These are phyloP conservation scores for Coregonus suidteri DNA, from an alignment of 2,797 vertebrate genomes.

Conservation along the genomic window DNA sequence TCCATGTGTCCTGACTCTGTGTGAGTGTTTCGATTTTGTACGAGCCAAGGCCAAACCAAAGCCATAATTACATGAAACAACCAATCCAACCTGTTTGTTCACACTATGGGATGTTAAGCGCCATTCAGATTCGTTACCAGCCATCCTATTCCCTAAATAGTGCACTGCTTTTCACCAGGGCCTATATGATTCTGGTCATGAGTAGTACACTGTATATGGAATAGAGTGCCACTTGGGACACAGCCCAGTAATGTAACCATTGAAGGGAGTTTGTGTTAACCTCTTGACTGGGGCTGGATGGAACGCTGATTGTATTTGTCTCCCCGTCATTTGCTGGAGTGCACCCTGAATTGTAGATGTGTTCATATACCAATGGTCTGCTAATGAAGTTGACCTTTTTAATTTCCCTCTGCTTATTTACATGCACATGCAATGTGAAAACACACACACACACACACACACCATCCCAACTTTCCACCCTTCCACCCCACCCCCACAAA, in stretches of 20 bases:
- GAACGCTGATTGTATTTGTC: slow-evolving; percentile 46
- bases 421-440: slow-evolving; percentile 24
- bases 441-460: no score
- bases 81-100: slow-evolving; percentile 17
- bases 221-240: background rate
- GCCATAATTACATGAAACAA: slow-evolving; percentile 45
- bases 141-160: background rate
- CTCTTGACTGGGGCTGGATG: slow-evolving; percentile 11
- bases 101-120: slow-evolving; percentile 37
- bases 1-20: background rate
- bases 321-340: slow-evolving; percentile 39
- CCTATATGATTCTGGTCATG: no score
- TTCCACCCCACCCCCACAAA: slow-evolving; percentile 29
- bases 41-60: slow-evolving; percentile 42
- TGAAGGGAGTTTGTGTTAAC: background rate
- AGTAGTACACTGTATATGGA: no score
- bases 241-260: background rate
- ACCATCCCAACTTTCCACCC: slow-evolving; percentile 5
- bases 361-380: slow-evolving; percentile 51
- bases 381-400: slow-evolving; percentile 81
- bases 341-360: slow-evolving; percentile 41
- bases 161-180: no score
- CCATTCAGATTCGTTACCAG: slow-evolving; percentile 34
- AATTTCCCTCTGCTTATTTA: slow-evolving; percentile 62
- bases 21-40: slow-evolving; percentile 31